Conservation (phyloP, 2,797 vertebrate genomes). For the Anabacerthia variegaticeps region DNA sequence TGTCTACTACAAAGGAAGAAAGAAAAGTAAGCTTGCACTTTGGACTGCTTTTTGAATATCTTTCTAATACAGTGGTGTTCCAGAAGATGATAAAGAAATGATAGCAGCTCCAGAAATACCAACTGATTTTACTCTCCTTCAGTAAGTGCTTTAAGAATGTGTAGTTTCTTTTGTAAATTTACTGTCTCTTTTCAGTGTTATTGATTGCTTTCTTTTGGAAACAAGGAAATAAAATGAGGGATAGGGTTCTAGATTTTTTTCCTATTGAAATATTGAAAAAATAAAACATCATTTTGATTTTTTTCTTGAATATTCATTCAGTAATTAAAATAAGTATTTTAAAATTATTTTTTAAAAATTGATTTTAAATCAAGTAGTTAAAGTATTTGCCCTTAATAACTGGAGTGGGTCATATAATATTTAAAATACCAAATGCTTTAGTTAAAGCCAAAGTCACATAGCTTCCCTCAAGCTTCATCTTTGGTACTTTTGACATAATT, state of each 20-base stretch:
- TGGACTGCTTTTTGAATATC: conserved; percentile 83
- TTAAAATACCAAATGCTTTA: not conserved
- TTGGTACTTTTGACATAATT: not conserved
- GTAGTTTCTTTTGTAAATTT: not conserved
- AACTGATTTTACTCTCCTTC: conserved; percentile 93
- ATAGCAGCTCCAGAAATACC: conserved; percentile 99
- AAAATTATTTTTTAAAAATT: not conserved
- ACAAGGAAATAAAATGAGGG: not conserved
- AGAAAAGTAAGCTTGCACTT: conserved; percentile 63
- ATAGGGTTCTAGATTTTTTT: not conserved
- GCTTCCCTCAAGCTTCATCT: not conserved
- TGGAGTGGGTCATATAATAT: not conserved
- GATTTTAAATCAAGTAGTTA: not conserved
- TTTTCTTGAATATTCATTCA: not conserved
- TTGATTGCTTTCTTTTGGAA: not conserved
- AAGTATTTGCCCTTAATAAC: not conserved
- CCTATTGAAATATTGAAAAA: not conserved
- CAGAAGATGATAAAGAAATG: conserved; percentile 99
- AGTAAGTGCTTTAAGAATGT: conserved; percentile 82
- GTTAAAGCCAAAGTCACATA: not conserved
- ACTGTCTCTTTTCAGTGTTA: not conserved
- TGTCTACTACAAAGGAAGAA: conserved; percentile 60
- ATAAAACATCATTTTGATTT: not conserved
- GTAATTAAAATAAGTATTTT: not conserved
- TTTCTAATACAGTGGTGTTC: conserved; percentile 89